Base-by-base conservation (phyloP, 2,888 invertebrate species). In the Andrena bicolor region DNA sequence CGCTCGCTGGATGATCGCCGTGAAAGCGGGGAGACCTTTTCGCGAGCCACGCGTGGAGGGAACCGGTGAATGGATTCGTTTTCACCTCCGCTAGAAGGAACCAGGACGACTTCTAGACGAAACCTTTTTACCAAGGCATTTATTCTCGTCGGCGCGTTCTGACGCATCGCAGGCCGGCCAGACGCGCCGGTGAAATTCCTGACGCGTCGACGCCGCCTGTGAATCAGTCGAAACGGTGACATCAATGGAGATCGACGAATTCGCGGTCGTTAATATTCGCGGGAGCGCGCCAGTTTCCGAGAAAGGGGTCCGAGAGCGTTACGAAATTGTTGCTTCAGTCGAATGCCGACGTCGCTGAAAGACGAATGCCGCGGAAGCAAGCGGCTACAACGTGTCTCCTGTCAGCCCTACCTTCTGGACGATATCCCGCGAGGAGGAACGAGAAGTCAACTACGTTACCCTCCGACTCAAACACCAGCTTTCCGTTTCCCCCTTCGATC, bases 141-240 rank as follows among this genome's bases (percentile, higher is more conserved):
- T 76, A 51, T 75, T 78, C 61, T n/a, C 51, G n/a, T 13, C 60
- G 68, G 68, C 20, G 49, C 48, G 10, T 26, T 26, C 26, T 51
- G 66, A 60, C 60, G 30, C 75, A 20, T 69, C 75, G 48, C 28
- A 63, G 61, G 53, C 30, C 32, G 8, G 72, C 23, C 35, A 51
- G 63, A 56, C 71, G 28, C 63, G 78, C 61, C 64, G 65, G 49
- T 72, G 76, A 82, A 80, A 86, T 87, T 87, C 82, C 76, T 32
- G 49, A 63, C 66, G 82, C 82, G 70, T 68, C 56, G 30, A 16
- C 58, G 20, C 49, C 66, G 86, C 79, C 51, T 84, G 85, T 83
- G 86, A 88, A 88, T 88, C 88, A 82, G 70, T 60, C 77, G 66
- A 58, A 79, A 78, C 79, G 83, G 82, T 84, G 83, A 80, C 82